Evolutionary conservation across 2,797 vertebrate genomes (phyloP).

Genomic region (Falco berigora): DNA sequence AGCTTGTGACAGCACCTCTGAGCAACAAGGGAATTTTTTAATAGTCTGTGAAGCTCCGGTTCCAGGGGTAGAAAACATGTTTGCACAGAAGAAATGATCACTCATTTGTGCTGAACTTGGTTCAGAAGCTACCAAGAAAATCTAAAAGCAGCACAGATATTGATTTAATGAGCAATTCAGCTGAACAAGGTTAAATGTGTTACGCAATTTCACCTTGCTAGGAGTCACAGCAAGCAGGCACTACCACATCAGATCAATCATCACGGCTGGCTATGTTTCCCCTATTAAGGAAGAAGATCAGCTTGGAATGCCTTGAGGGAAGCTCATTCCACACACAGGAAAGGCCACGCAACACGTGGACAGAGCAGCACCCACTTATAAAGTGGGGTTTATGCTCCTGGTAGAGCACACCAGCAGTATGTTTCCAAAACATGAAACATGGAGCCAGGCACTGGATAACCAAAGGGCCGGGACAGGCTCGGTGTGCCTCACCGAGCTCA

Average conservation of each 20-base stretch:
- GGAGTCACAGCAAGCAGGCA: not conserved
- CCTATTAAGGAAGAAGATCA: not conserved
- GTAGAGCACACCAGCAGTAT: not conserved
- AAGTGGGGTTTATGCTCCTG: not conserved
- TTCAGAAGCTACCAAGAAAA: not conserved
- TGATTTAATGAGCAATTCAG: not conserved
- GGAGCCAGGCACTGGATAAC: not conserved
- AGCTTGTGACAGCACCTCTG: not conserved
- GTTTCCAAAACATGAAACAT: not conserved
- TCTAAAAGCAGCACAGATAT: not conserved
- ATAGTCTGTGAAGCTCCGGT: not conserved
- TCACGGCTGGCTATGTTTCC: not conserved
- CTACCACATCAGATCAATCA: no score
- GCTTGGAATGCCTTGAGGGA: not conserved
- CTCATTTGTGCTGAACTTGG: not conserved
- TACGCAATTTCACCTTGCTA: not conserved
- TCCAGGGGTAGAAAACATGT: not conserved
- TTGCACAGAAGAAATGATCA: not conserved
- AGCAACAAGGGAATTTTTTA: not conserved
- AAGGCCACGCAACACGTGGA: not conserved
- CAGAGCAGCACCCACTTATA: not conserved
- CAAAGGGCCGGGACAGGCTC: not conserved
- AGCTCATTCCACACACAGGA: not conserved
- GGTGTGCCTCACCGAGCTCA: accelerated
- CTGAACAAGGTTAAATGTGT: not conserved